phyloP scores from a whole-genome alignment of 2,797 vertebrate genomes.

The Heteromormyrus szaboi region DNA sequence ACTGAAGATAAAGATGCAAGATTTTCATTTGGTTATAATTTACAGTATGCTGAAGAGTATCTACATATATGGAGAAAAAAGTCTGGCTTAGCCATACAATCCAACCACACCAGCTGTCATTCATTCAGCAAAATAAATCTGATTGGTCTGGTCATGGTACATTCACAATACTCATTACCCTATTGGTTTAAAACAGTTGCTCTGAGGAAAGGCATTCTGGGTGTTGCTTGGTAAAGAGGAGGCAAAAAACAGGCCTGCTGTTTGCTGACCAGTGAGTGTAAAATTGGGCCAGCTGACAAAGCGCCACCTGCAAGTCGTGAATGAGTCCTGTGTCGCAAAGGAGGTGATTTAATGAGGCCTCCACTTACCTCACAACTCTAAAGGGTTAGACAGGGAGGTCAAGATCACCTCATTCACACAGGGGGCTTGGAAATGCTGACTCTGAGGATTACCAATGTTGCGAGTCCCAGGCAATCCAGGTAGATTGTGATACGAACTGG shows the following conservation, averaged over 20 bases:
- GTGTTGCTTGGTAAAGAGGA: neutral
- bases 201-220: neutral
- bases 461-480: neutral
- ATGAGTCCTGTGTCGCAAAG: neutral
- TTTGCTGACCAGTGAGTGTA: neutral
- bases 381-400: neutral
- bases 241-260: neutral
- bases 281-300: neutral
- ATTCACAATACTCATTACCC: neutral
- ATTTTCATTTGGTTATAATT: neutral
- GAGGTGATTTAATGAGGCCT: neutral
- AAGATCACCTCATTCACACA: neutral
- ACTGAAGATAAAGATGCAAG: neutral
- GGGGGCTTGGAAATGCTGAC: neutral
- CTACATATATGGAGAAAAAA: neutral
- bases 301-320: neutral
- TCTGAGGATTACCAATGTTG: neutral
- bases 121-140: neutral
- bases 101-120: neutral
- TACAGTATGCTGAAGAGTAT: neutral
- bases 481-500: constrained; percentile 10
- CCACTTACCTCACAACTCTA: neutral
- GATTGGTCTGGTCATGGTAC: neutral
- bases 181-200: neutral
- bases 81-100: neutral